A percentile compares a stretch with the other conserved stretches of the same genome.
Evolutionary conservation across 1,140 invertebrate genomes (phyloP).

Genomic region (Drosophila elegans): DNA sequence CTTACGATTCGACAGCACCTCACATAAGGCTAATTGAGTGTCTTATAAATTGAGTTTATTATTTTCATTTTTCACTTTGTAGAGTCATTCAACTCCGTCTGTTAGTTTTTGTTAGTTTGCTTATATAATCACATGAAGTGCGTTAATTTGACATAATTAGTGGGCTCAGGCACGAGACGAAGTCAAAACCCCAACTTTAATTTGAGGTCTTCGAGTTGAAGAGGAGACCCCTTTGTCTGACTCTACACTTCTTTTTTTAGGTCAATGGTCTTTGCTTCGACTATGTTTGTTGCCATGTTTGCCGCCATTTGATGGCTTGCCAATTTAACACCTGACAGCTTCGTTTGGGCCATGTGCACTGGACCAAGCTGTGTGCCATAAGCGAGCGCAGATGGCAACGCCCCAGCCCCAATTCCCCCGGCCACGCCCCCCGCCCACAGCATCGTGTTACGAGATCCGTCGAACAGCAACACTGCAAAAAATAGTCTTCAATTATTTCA

Average conservation of each 20-base stretch:
- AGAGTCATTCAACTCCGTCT: constrained; percentile 67
- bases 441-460: constrained; percentile 52
- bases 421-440: constrained; percentile 3
- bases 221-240: constrained; percentile 57
- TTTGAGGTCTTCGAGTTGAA: constrained; percentile 32
- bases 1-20: constrained; percentile 4
- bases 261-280: constrained; percentile 66
- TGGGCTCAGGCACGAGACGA: constrained; percentile 47
- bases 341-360: constrained; percentile 50
- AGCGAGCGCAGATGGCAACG: constrained; percentile 57
- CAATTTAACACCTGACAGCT: constrained; percentile 78
- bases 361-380: constrained; percentile 58
- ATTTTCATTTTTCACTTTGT: constrained; percentile 18
- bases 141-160: constrained; percentile 81
- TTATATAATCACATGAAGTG: constrained; percentile 68
- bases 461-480: neutral
- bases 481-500: neutral
- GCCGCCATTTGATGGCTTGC: constrained; percentile 64
- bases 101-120: constrained; percentile 45
- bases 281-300: constrained; percentile 61
- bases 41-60: constrained; percentile 19
- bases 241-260: constrained; percentile 53
- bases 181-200: constrained; percentile 23
- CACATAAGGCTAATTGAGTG: constrained; percentile 42
- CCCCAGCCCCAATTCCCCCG: constrained; percentile 35